Base-by-base conservation (phyloP, 2,113 vertebrate species). In the Lipotes vexillifer region DNA sequence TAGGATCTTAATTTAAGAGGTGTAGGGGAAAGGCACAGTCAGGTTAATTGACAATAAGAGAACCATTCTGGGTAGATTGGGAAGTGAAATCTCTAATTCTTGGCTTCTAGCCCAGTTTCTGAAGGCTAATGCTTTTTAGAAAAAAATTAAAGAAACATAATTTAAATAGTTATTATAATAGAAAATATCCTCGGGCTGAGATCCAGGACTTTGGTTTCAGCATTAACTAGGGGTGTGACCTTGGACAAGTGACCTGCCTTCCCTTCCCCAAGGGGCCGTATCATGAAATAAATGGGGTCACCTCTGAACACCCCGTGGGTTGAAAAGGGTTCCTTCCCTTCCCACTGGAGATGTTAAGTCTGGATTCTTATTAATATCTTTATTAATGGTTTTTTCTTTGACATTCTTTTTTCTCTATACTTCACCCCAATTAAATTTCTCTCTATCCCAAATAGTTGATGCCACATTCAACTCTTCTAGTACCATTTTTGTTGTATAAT, bases 41-140 rank as follows among this genome's bases (percentile, higher is more conserved):
- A 78, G 59, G 69, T 92, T 92, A 97, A 94, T 52, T 65, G 81
- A 57, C 61, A 81, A 75, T 86, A 93, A 88, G 81, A 88, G 90
- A 94, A 85, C 68, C 57, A 55, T 93, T 94, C 88, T 93, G 31
- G 23, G 14, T 78, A 46, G 38, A 75, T 82, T 17, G 49, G 55
- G 46, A 96, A 95, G 96, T 90, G 52, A 97, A 97, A 82, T 55
- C 65, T 95, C 33, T 65, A 90, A 95, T 93, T 57, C 55, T 92
- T 96, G 88, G 66, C 61, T 92, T 72, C 41, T 83, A 36, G 68
- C 61, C 84, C 57, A 88, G 36, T 61, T 90, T 93, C 55, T 57
- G 66, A 94, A 93, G 49, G 59, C 63, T 68, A 81, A 59, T 90
- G 29, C 27, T 61, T 82, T 82, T 68, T 29, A 74, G 72, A 63